These are phyloP conservation scores for Antedon mediterranea DNA, from an alignment of 53 echinoderm and acorn worm species.

Conservation along the genomic window DNA sequence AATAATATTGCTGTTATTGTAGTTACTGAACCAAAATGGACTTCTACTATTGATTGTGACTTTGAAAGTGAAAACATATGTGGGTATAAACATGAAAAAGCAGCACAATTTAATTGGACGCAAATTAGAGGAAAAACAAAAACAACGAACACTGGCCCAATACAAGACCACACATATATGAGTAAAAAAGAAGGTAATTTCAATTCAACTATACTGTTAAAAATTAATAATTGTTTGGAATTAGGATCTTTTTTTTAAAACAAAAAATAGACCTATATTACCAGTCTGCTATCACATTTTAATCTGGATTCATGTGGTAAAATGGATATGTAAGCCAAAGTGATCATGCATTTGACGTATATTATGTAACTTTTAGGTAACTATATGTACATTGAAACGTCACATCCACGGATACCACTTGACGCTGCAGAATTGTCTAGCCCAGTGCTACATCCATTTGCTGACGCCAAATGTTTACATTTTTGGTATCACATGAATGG, in stretches of 20 bases:
- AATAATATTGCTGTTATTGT: background rate
- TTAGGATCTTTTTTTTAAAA: too few relatives aligned
- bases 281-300: too few relatives aligned
- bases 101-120: background rate
- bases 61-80: background rate
- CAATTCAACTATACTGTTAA: background rate
- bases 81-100: background rate
- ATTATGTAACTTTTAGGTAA: background rate
- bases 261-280: too few relatives aligned
- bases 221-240: too few relatives aligned
- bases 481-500: background rate
- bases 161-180: background rate
- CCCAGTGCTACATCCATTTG: background rate
- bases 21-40: background rate
- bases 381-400: background rate
- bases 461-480: background rate
- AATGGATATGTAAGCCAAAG: too few relatives aligned
- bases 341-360: too few relatives aligned
- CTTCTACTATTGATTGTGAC: background rate
- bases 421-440: background rate
- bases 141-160: background rate
- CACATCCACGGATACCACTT: background rate
- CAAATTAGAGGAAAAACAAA: background rate
- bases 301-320: too few relatives aligned
- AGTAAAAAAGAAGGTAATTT: background rate